A percentile compares a stretch with the other conserved stretches of the same genome.
These are phyloP conservation scores for Morelia viridis DNA, from an alignment of 2,797 vertebrate species.

Conservation along the genomic window DNA sequence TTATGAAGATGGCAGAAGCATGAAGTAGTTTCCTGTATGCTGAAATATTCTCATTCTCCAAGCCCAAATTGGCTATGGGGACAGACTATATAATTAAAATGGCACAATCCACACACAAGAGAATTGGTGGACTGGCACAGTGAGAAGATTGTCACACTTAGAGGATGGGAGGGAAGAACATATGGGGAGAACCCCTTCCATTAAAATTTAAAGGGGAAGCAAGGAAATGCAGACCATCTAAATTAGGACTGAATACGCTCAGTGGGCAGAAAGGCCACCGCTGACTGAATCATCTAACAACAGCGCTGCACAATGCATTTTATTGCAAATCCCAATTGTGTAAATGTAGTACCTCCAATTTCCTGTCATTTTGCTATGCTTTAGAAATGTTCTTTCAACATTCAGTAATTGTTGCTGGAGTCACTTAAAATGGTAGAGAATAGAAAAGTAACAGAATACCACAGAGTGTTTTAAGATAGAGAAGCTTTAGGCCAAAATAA, in stretches of 20 bases:
- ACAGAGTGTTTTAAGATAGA: background rate
- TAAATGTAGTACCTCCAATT: background rate
- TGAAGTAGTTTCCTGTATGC: background rate
- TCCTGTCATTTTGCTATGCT: background rate
- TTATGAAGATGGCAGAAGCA: background rate
- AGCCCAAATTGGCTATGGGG: background rate
- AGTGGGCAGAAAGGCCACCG: background rate
- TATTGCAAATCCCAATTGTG: background rate
- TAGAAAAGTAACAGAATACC: background rate
- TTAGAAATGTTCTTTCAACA: background rate
- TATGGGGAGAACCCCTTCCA: background rate
- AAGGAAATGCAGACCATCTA: background rate
- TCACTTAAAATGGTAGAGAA: background rate
- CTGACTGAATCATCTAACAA: background rate
- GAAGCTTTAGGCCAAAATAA: background rate
- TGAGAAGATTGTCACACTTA: background rate
- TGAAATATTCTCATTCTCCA: background rate
- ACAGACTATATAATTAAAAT: background rate
- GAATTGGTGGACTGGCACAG: background rate
- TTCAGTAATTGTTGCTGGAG: background rate
- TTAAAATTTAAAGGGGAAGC: background rate
- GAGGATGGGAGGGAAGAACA: background rate
- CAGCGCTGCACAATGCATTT: background rate
- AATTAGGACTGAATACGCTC: background rate
- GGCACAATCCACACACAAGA: background rate